phyloP scores from a whole-genome alignment of 2,888 invertebrate genomes.

The Dicranocentrus wangi region DNA sequence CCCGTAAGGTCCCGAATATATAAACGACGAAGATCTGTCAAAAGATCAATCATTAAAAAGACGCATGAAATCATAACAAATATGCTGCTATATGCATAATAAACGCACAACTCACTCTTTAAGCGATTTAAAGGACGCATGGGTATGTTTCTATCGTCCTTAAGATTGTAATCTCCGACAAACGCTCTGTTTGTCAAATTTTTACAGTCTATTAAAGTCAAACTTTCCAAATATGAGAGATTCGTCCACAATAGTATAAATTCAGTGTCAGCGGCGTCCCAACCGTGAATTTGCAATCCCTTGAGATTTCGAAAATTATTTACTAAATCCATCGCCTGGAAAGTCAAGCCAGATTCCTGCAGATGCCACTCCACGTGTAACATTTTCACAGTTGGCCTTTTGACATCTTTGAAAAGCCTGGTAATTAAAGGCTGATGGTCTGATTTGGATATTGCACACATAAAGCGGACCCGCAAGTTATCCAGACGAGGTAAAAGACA shows the following conservation, averaged over 20 bases:
- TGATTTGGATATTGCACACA: background rate
- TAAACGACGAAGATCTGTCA: constrained; percentile 19
- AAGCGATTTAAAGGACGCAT: constrained; percentile 30
- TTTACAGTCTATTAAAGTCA: constrained; percentile 40
- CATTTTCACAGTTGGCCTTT: constrained; percentile 9
- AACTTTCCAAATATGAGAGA: constrained; percentile 4
- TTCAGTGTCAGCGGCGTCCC: constrained; percentile 8
- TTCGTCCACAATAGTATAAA: constrained; percentile 26
- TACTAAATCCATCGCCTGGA: background rate
- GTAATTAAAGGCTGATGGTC: constrained; percentile 5
- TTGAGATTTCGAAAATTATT: constrained; percentile 23
- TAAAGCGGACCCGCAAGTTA: constrained; percentile 15
- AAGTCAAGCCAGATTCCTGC: background rate
- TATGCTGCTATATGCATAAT: background rate
- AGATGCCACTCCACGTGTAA: constrained; percentile 20
- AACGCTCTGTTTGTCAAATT: constrained; percentile 36
- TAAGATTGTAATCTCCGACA: constrained; percentile 18
- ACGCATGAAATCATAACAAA: background rate
- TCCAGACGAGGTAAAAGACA: constrained; percentile 22
- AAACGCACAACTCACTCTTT: constrained; percentile 14
- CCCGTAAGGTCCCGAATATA: constrained; percentile 17
- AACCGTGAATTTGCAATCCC: constrained; percentile 13
- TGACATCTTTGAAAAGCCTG: constrained; percentile 4
- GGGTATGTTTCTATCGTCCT: background rate
- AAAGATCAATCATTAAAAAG: background rate